These are phyloP conservation scores for Sturnira hondurensis DNA, from an alignment of 2,113 vertebrate genomes.

Conservation along the genomic window DNA sequence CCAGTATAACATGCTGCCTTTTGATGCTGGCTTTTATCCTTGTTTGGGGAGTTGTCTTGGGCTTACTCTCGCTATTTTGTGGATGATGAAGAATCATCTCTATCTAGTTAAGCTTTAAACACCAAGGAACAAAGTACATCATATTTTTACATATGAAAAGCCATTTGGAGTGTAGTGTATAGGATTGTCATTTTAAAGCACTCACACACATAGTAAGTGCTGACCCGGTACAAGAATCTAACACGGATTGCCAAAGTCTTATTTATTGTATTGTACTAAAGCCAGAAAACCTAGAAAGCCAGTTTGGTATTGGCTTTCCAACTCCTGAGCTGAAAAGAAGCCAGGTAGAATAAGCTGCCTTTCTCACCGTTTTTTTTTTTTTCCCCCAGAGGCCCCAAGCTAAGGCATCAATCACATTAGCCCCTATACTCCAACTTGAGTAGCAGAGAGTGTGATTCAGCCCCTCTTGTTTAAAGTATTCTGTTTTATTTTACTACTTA, in stretches of 20 bases:
- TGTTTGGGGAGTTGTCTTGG: conserved; percentile 45
- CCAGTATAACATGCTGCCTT: not conserved
- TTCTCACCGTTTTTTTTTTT: conserved; percentile 63
- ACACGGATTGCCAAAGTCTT: conserved; percentile 58
- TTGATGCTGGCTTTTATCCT: conserved; percentile 44
- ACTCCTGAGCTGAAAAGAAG: conserved; percentile 49
- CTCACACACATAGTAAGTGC: not conserved
- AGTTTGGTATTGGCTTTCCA: conserved; percentile 44
- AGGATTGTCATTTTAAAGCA: conserved; percentile 15
- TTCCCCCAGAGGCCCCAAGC: conserved; percentile 8
- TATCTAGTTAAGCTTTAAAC: conserved; percentile 52
- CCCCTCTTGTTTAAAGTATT: conserved; percentile 24
- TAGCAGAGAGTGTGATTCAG: conserved; percentile 37
- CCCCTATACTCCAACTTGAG: not conserved
- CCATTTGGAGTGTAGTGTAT: conserved; percentile 22
- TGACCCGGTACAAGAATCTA: conserved; percentile 60
- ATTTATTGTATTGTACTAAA: conserved; percentile 65
- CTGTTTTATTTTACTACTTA: conserved; percentile 55
- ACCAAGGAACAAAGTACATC: conserved; percentile 46
- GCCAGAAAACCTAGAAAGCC: conserved; percentile 60
- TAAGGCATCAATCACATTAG: conserved; percentile 48
- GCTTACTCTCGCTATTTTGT: conserved; percentile 49
- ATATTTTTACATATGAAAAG: conserved; percentile 32
- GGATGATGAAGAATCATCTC: conserved; percentile 60
- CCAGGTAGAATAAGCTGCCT: conserved; percentile 57